Percentiles rank a stretch among this genome's conserved stretches.
These are phyloP conservation scores for Grammomys surdaster DNA, from an alignment of 2,113 vertebrate genomes.

Conservation along the genomic window DNA sequence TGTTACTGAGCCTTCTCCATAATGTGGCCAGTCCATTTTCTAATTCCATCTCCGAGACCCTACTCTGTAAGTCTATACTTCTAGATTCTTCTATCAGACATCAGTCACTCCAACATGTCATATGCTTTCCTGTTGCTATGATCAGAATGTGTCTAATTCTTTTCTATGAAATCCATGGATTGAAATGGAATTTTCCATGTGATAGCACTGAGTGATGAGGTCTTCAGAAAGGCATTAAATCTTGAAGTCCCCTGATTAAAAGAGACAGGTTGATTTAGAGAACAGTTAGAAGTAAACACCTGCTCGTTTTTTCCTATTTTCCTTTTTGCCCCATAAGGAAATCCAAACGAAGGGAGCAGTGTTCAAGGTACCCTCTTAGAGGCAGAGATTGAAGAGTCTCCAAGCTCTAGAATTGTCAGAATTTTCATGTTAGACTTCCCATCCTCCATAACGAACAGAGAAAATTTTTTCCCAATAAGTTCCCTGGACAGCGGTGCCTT, in stretches of 20 bases:
- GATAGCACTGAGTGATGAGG: background rate
- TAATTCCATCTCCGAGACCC: background rate
- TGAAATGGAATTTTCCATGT: background rate
- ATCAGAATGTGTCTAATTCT: background rate
- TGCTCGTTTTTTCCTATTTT: background rate
- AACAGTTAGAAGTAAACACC: background rate
- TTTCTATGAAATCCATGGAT: background rate
- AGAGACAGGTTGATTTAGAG: background rate
- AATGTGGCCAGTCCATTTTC: background rate
- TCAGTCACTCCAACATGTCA: background rate
- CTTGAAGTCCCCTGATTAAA: background rate
- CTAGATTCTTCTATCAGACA: background rate
- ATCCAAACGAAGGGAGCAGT: background rate
- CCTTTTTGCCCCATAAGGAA: background rate
- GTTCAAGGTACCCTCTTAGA: background rate
- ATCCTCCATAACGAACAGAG: background rate
- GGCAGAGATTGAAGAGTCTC: background rate
- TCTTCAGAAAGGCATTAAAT: background rate
- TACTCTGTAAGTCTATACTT: background rate
- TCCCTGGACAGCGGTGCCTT: background rate
- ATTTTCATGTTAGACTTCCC: background rate
- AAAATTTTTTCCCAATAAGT: too few relatives aligned
- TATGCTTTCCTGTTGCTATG: background rate
- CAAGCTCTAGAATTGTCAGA: background rate
- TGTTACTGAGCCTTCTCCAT: background rate